These are phyloP conservation scores for Dermolepida albohirtum DNA, from an alignment of 2,888 invertebrate species.

Conservation along the genomic window DNA sequence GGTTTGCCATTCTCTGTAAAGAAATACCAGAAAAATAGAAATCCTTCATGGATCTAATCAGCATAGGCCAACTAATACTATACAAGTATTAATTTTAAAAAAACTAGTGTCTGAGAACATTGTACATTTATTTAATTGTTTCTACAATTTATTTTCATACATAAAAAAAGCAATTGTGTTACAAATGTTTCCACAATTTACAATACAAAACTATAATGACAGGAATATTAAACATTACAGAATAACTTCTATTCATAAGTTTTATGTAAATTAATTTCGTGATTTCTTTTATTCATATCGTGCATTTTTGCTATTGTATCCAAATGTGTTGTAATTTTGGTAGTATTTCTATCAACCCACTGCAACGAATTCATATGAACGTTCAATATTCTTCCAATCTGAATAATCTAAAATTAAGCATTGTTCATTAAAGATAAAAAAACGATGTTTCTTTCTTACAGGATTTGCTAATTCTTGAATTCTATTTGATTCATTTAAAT, in stretches of 20 bases:
- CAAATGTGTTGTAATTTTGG: conserved; percentile 80
- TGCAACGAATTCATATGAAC: conserved; percentile 97
- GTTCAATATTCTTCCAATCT: conserved; percentile 93
- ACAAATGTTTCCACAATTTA: conserved; percentile 9
- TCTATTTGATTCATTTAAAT: conserved; percentile 89
- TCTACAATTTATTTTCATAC: background rate
- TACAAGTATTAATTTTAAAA: no score
- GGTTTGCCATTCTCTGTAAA: no score
- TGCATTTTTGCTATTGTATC: conserved; percentile 87
- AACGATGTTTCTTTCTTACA: conserved; percentile 66
- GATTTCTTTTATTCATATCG: conserved; percentile 78
- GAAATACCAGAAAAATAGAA: no score
- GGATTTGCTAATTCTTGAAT: conserved; percentile 88
- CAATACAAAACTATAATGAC: background rate
- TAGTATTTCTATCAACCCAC: conserved; percentile 91
- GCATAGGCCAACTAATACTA: no score
- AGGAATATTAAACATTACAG: background rate
- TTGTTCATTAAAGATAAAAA: conserved; percentile 45
- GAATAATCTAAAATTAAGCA: conserved; percentile 77
- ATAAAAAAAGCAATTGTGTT: background rate
- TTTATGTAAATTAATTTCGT: conserved; percentile 49
- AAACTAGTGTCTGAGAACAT: no score
- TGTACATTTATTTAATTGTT: no score
- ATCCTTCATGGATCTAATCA: no score
- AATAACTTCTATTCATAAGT: conserved; percentile 46